A percentile compares a stretch with the other conserved stretches of the same genome.
These are phyloP conservation scores for Chamaetylas fuelleborni DNA, from an alignment of 2,113 vertebrate genomes.

Conservation along the genomic window DNA sequence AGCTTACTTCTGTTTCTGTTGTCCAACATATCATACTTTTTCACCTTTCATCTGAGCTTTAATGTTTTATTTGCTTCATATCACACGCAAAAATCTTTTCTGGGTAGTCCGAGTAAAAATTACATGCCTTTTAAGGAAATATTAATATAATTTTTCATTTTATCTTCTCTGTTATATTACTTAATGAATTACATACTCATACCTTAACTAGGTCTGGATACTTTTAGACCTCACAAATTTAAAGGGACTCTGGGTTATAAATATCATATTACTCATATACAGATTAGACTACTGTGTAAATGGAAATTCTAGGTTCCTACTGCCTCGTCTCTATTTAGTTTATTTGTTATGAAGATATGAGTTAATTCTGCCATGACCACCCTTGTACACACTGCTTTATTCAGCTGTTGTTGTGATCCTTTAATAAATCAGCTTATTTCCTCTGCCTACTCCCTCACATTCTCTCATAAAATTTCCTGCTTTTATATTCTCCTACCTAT, in stretches of 20 bases:
- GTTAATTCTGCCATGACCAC: not conserved
- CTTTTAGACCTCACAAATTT: not conserved
- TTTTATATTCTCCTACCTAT: not conserved
- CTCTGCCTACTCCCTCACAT: not conserved
- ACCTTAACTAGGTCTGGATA: not conserved
- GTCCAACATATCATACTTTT: not conserved
- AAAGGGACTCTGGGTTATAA: not conserved
- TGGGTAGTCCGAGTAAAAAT: not conserved
- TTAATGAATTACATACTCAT: not conserved
- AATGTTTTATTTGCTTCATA: not conserved
- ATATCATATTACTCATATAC: not conserved
- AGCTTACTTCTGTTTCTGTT: not conserved
- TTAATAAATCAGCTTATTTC: not conserved
- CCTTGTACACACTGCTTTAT: not conserved
- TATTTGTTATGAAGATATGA: not conserved
- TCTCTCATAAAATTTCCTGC: not conserved
- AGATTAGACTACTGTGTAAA: not conserved
- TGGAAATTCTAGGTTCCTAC: not conserved
- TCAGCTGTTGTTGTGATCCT: not conserved
- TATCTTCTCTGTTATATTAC: not conserved
- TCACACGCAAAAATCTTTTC: not conserved
- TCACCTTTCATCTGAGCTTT: not conserved
- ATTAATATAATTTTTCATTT: not conserved
- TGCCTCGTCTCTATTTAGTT: accelerated
- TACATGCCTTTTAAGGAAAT: not conserved